Percentiles rank a stretch among this genome's conserved stretches.
Evolutionary conservation across 2,797 vertebrate genomes (phyloP).

Genomic region (Allobates femoralis): DNA sequence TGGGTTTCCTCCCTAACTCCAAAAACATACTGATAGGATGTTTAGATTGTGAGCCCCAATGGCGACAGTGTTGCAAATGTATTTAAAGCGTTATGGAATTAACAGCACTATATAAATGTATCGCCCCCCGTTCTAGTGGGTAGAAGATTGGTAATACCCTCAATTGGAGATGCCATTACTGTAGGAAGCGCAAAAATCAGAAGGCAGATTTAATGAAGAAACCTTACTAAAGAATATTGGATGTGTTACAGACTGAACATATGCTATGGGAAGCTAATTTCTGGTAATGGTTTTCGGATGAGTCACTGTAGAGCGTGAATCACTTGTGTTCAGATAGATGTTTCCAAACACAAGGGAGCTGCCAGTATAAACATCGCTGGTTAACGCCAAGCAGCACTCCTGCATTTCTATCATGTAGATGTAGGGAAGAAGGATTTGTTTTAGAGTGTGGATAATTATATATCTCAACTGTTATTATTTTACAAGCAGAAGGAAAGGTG

Average conservation of each 20-base stretch:
- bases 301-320: slow-evolving; percentile 8
- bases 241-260: background rate
- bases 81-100: no score
- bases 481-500: background rate
- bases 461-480: background rate
- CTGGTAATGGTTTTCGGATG: background rate
- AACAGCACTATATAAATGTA: no score
- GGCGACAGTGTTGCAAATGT: no score
- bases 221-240: background rate
- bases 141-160: background rate
- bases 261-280: background rate
- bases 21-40: no score
- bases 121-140: no score
- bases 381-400: background rate
- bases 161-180: background rate
- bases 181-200: background rate
- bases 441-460: background rate
- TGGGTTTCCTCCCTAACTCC: no score
- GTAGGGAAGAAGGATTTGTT: background rate
- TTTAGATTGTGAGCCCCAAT: no score
- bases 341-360: slow-evolving; percentile 4
- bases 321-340: background rate
- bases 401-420: background rate
- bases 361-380: slow-evolving; percentile 22
- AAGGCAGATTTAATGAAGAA: background rate